A percentile compares a stretch with the other conserved stretches of the same genome.
Evolutionary conservation across 2,888 invertebrate genomes (phyloP).

Genomic region (Andrena dorsata): DNA sequence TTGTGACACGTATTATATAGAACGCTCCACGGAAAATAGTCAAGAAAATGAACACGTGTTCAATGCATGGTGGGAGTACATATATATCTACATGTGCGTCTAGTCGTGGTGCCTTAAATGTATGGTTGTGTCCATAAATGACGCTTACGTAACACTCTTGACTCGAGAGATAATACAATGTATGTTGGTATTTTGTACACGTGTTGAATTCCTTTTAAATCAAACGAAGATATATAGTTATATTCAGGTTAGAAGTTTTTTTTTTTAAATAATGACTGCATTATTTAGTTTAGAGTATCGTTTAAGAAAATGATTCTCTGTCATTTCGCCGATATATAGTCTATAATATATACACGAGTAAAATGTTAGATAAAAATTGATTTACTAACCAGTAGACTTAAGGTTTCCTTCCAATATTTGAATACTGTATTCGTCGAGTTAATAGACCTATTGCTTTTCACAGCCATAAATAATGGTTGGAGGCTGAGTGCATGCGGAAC

Average conservation of each 20-base stretch:
- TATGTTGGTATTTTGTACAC: neutral
- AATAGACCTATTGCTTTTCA: neutral
- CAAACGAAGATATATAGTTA: neutral
- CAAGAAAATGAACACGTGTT: neutral
- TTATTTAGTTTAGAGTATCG: neutral
- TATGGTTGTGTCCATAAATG: conserved; percentile 11
- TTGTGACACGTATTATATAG: too few relatives aligned
- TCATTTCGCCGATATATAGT: neutral
- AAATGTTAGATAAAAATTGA: neutral
- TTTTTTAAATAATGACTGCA: neutral
- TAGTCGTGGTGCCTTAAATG: neutral
- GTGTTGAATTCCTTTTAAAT: neutral
- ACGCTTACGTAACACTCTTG: conserved; percentile 43
- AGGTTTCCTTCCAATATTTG: neutral
- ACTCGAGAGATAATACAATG: conserved; percentile 25
- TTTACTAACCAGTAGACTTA: neutral
- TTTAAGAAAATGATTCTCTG: neutral
- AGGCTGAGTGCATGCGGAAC: neutral
- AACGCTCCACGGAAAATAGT: too few relatives aligned
- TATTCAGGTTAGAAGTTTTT: neutral
- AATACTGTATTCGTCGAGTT: neutral
- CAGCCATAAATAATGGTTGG: neutral
- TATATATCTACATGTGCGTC: neutral
- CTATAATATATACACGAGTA: neutral
- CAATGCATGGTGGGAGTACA: neutral